Evolutionary conservation across 1,140 invertebrate genomes (phyloP).

Genomic region (Rhynchophorus ferrugineus): DNA sequence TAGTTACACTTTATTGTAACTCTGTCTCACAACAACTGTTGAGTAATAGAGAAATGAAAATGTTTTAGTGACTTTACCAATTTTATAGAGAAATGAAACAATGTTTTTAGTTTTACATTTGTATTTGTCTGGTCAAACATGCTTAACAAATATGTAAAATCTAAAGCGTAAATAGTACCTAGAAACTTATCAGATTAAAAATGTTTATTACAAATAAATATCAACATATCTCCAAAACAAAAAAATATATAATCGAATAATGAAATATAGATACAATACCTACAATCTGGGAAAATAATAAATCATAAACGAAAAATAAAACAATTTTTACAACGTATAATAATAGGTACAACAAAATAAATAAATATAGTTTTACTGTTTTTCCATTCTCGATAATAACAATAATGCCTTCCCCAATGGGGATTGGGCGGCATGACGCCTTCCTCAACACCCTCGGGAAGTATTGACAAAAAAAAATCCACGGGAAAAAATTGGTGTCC

Average conservation of each 20-base stretch:
- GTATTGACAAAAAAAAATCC: too few relatives aligned
- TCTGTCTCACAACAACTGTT: too few relatives aligned
- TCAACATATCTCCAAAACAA: constrained; percentile 9
- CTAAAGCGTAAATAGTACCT: not conserved
- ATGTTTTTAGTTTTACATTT: constrained; percentile 1
- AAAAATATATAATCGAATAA: too few relatives aligned
- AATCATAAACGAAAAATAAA: too few relatives aligned
- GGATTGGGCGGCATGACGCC: too few relatives aligned
- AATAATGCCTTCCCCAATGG: too few relatives aligned
- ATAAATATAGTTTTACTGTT: constrained; percentile 7
- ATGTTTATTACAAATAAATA: constrained; percentile 15
- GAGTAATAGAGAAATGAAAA: too few relatives aligned
- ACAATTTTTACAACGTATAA: not conserved
- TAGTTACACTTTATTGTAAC: too few relatives aligned
- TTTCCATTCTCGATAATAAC: not conserved
- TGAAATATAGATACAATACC: constrained; percentile 3
- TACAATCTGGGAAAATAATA: constrained; percentile 7
- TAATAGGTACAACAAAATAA: constrained; percentile 9
- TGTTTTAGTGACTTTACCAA: too few relatives aligned
- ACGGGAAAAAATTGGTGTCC: too few relatives aligned
- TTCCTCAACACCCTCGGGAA: too few relatives aligned
- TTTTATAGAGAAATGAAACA: too few relatives aligned
- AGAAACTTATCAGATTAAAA: constrained; percentile 1
- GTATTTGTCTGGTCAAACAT: not conserved
- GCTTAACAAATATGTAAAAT: constrained; percentile 5